phyloP scores from a whole-genome alignment of 2,113 vertebrate genomes.

The Chloroceryle aenea region DNA sequence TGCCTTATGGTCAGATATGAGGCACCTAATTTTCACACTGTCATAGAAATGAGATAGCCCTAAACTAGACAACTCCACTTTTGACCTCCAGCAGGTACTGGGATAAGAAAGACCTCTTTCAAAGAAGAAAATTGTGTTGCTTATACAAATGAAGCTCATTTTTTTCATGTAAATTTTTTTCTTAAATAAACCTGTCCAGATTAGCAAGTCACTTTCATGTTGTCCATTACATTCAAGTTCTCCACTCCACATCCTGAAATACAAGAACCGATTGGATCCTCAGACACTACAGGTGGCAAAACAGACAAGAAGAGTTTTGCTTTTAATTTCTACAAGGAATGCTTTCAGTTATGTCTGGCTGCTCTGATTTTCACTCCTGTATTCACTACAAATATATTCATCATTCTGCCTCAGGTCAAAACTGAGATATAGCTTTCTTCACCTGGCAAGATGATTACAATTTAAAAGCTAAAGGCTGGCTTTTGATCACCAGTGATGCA shows the following conservation, averaged over 20 bases:
- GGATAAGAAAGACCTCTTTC: neutral
- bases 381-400: neutral
- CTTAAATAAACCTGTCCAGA: neutral
- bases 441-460: accelerated
- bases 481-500: neutral
- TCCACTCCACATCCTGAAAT: neutral
- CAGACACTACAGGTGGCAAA: neutral
- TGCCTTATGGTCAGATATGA: neutral
- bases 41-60: neutral
- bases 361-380: neutral
- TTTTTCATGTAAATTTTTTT: neutral
- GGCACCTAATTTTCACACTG: neutral
- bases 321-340: neutral
- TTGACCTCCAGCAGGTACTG: neutral
- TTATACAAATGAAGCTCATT: neutral
- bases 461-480: neutral
- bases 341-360: neutral
- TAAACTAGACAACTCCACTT: neutral
- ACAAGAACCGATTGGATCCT: neutral
- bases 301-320: neutral
- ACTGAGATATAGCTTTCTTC: neutral
- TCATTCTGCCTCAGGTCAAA: neutral
- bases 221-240: neutral
- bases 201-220: neutral
- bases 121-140: neutral